Percentiles rank a stretch among this genome's conserved stretches.
Evolutionary conservation across 1,140 invertebrate species (phyloP).

Genomic region (Magallana angulata): DNA sequence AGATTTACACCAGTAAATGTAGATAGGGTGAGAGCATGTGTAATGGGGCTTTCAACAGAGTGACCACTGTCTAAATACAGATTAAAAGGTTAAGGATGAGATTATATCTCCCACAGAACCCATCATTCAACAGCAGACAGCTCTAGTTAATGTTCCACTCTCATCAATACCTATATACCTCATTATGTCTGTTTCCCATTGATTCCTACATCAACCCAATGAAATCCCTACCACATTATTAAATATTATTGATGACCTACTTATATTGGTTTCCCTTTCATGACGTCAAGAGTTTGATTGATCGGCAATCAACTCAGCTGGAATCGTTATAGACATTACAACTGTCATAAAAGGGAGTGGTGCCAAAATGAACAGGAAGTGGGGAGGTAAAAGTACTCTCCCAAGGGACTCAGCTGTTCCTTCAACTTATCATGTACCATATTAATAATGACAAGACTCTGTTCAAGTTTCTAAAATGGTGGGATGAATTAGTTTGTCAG

Average conservation of each 20-base stretch:
- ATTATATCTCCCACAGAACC: too few species aligned
- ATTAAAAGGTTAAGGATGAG: too few species aligned
- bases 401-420: not conserved
- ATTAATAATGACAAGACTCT: not conserved
- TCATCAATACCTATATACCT: not conserved
- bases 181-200: not conserved
- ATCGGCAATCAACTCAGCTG: not conserved
- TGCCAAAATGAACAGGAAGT: conserved; percentile 7
- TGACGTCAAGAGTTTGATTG: not conserved
- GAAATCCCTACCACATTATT: not conserved
- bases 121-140: too few species aligned
- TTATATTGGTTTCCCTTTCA: not conserved
- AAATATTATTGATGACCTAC: conserved; percentile 16
- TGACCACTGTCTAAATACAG: too few species aligned
- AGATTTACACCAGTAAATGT: too few species aligned
- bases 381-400: conserved; percentile 1
- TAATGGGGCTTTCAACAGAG: too few species aligned
- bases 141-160: not conserved
- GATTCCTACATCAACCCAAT: not conserved
- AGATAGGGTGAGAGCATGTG: too few species aligned
- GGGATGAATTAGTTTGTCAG: too few species aligned
- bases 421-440: not conserved
- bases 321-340: not conserved
- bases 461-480: not conserved
- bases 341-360: not conserved